These are phyloP conservation scores for Brachionus rubens DNA, from an alignment of 1,140 invertebrate species.

Conservation along the genomic window DNA sequence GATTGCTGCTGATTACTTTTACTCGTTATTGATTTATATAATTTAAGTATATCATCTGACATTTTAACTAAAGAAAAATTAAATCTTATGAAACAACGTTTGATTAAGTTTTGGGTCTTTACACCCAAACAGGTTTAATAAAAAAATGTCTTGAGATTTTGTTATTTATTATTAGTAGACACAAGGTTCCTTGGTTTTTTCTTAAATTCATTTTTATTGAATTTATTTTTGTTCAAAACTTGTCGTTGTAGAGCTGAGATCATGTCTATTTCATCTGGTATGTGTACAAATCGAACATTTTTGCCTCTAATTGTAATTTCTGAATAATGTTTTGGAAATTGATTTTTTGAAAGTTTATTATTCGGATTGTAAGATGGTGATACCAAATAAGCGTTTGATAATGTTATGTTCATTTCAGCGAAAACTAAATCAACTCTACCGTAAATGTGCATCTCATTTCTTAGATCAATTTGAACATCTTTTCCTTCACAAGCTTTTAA, in stretches of 20 bases:
- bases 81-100: neutral
- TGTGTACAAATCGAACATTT: constrained; percentile 33
- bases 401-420: constrained; percentile 21
- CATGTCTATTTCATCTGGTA: constrained; percentile 44
- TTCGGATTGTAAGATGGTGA: neutral
- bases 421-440: constrained; percentile 21
- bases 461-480: constrained; percentile 31
- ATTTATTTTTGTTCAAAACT: constrained; percentile 6
- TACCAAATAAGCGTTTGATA: constrained; percentile 11
- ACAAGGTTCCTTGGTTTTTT: constrained; percentile 2
- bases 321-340: neutral
- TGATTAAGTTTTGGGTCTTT: neutral
- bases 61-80: neutral
- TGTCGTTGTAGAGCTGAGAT: constrained; percentile 18
- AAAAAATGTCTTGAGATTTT: neutral
- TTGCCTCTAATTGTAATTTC: constrained; percentile 21
- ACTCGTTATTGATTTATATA: constrained; percentile 12
- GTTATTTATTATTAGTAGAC: neutral
- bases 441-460: constrained; percentile 36
- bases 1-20: neutral
- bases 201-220: constrained; percentile 35
- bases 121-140: no score
- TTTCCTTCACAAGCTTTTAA: constrained; percentile 42
- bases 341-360: neutral
- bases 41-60: constrained; percentile 26